phyloP scores from a whole-genome alignment of 2,888 invertebrate genomes.

The Ametastegia equiseti region DNA sequence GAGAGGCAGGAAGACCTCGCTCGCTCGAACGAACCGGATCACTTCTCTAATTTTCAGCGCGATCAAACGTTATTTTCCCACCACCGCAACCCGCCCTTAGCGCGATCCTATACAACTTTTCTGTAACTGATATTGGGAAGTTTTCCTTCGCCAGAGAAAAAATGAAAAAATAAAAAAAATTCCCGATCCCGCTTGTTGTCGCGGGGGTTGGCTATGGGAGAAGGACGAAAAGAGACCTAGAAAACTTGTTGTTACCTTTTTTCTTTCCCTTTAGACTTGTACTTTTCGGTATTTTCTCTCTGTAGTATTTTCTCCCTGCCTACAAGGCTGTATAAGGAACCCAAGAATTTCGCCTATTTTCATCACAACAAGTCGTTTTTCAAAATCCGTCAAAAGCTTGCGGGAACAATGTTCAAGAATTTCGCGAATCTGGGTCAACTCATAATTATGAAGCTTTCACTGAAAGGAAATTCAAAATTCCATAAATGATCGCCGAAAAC shows the following conservation, averaged over 20 bases:
- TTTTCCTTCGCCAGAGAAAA: conserved; percentile 51
- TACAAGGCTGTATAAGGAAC: no score
- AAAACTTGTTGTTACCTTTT: conserved; percentile 53
- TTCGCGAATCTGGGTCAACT: no score
- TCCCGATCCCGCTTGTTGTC: background rate
- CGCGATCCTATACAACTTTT: conserved; percentile 59
- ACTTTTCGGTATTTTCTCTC: conserved; percentile 33
- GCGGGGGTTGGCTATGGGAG: conserved; percentile 30
- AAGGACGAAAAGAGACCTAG: conserved; percentile 27
- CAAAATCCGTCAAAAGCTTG: no score
- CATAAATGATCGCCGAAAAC: no score
- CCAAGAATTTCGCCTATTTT: no score
- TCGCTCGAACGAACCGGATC: conserved; percentile 57
- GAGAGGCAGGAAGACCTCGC: conserved; percentile 45
- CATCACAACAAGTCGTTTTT: no score
- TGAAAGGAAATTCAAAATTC: no score
- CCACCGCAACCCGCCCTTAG: conserved; percentile 51
- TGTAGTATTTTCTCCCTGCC: conserved; percentile 19
- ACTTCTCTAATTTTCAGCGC: conserved; percentile 71
- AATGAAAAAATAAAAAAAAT: conserved; percentile 52
- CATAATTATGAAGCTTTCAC: no score
- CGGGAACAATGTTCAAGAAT: no score
- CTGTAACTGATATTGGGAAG: conserved; percentile 68
- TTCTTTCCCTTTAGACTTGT: conserved; percentile 13
- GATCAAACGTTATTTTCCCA: conserved; percentile 69